Base-by-base conservation (phyloP, 2,888 invertebrate species). In the Loripinus fragilis region DNA sequence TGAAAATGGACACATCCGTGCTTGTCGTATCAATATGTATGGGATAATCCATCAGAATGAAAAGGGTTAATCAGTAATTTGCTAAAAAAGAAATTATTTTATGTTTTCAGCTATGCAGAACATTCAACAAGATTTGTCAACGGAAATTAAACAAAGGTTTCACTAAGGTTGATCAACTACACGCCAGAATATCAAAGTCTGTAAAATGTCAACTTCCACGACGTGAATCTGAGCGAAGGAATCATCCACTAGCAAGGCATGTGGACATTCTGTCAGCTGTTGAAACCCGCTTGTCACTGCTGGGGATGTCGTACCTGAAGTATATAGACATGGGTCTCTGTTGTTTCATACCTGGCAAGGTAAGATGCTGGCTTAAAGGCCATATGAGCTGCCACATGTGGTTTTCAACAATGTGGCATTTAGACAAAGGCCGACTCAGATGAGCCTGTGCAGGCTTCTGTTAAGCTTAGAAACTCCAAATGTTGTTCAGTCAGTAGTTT, bases 271-370 rank as follows among this genome's bases (percentile, higher is more conserved):
- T 98, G 41, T 96, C 97, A 0, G 97, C 97, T 0, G 96, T 98
- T 74, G 98, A 98, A 94, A 98, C 98, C 0, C 95, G 98, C 33
- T 95, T 98, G 71, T 97, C 97, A 0, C 97, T 98, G 96, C 95
- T 98, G 20, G 96, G 96, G 50, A 98, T 98, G 97, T 98, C 98
- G 0, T 98, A 97, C 91, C 95, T 96, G 76, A 98, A 97, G 94
- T 97, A 97, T 91, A 97, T 98, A 41, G 97, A 98, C 86, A 94
- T 95, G 48, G 96, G 96, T 76, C 94, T 97, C 28, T 97, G 98
- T 91, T 98, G 98, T 92, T 98, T 98, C 91, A 98, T 98, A 90
- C 98, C 98, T 0, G 98, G 98, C 75, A 97, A 97, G 95, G 97
- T 98, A 91, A 38, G 38, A 38, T n/a, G n/a, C n/a, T n/a, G n/a